These are phyloP conservation scores for Nebria ingens DNA, from an alignment of 1,140 invertebrate genomes.

Conservation along the genomic window DNA sequence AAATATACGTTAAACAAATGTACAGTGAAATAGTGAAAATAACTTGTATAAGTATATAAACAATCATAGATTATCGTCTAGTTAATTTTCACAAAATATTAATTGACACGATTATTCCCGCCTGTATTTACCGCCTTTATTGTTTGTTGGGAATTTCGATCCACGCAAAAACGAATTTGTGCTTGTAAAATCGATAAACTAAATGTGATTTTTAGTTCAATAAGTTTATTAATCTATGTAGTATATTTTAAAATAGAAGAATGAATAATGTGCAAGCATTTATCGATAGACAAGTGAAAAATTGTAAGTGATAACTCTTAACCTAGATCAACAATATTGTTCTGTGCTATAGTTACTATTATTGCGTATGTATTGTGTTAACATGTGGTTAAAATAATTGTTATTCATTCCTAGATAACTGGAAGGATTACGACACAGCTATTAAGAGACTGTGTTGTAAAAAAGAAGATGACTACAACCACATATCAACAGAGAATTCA, in stretches of 20 bases:
- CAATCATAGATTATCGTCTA: too few species aligned
- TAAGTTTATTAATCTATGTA: not conserved
- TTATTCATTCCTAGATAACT: not conserved
- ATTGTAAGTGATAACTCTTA: slow-evolving; percentile 9
- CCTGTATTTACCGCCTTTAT: not conserved
- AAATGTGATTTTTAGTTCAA: not conserved
- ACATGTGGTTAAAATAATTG: too few species aligned
- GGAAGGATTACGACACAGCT: not conserved
- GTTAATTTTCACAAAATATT: too few species aligned
- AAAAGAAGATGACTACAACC: not conserved
- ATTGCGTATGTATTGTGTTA: too few species aligned
- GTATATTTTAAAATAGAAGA: slow-evolving; percentile 8
- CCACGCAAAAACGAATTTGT: not conserved
- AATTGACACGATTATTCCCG: too few species aligned
- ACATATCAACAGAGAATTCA: not conserved
- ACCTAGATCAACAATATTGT: not conserved
- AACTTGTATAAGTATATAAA: too few species aligned
- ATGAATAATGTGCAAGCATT: slow-evolving; percentile 16
- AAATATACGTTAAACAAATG: too few species aligned
- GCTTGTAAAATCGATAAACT: not conserved
- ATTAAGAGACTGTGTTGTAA: not conserved
- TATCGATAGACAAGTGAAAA: slow-evolving; percentile 14
- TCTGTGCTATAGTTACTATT: too few species aligned
- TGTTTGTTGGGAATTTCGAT: not conserved
- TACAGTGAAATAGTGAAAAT: too few species aligned